Conservation (phyloP, 2,113 vertebrate species). For the Poeciliopsis retropinna region DNA sequence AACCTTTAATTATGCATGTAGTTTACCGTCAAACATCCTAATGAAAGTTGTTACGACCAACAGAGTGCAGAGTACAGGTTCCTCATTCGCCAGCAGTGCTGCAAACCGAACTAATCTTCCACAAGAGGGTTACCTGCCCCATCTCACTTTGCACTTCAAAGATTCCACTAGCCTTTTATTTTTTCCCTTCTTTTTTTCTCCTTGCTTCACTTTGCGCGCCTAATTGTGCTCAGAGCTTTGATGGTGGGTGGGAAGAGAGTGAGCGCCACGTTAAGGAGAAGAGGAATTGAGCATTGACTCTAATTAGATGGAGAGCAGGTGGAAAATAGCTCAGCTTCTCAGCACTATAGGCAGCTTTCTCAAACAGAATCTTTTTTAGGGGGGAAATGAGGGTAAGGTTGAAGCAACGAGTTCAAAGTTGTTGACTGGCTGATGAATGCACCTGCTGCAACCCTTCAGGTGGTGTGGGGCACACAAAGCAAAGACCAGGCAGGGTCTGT, state of each 20-base stretch:
- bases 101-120: slow-evolving; percentile 57
- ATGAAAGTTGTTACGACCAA: slow-evolving; percentile 1
- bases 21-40: slow-evolving; percentile 18
- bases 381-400: slow-evolving; percentile 9
- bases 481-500: slow-evolving; percentile 26
- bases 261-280: slow-evolving; percentile 44
- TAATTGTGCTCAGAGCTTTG: slow-evolving; percentile 78
- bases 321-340: slow-evolving; percentile 34
- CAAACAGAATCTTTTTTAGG: slow-evolving; percentile 20
- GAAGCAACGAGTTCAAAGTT: slow-evolving; percentile 31
- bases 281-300: slow-evolving; percentile 65
- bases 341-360: slow-evolving; percentile 36
- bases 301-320: slow-evolving; percentile 71
- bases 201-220: slow-evolving; percentile 51
- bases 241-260: slow-evolving; percentile 69
- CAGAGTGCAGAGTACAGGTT: slow-evolving; percentile 16
- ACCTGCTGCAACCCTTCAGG: slow-evolving; percentile 28
- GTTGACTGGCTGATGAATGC: slow-evolving; percentile 8
- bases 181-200: slow-evolving; percentile 39
- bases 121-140: slow-evolving; percentile 55
- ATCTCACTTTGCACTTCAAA: slow-evolving; percentile 77
- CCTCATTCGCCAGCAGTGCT: slow-evolving; percentile 18
- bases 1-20: not conserved
- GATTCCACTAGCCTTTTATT: slow-evolving; percentile 56
- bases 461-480: slow-evolving; percentile 15